Conservation (phyloP, 2,888 invertebrate species). For the Steinernema scapterisci region DNA sequence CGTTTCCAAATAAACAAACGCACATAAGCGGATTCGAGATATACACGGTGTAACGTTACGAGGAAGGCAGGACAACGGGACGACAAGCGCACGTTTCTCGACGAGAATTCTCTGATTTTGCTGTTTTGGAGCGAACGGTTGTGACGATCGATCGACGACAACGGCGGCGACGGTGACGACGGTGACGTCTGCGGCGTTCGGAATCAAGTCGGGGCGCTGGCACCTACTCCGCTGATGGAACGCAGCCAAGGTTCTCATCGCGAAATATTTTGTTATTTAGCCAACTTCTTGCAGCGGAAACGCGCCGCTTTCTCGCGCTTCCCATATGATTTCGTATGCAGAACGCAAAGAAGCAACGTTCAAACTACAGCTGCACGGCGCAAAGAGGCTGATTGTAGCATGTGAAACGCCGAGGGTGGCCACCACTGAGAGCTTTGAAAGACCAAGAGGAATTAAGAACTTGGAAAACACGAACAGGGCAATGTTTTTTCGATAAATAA, state of each 20-base stretch:
- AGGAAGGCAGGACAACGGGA: background rate
- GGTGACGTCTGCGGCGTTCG: background rate
- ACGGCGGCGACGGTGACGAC: background rate
- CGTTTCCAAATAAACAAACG: no score
- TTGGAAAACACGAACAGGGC: no score
- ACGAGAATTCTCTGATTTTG: constrained; percentile 10
- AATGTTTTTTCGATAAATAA: no score
- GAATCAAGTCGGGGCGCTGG: background rate
- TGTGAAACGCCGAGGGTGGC: no score
- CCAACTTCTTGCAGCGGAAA: constrained; percentile 16
- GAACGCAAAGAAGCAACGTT: no score
- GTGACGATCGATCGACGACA: constrained; percentile 14
- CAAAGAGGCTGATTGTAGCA: no score
- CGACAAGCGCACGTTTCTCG: constrained; percentile 8
- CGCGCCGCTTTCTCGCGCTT: constrained; percentile 18
- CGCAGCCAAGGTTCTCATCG: constrained; percentile 19
- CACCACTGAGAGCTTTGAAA: no score
- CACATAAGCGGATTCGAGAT: background rate
- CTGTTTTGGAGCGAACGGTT: constrained; percentile 2
- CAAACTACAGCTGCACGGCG: no score
- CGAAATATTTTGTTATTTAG: constrained; percentile 27
- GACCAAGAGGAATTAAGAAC: no score
- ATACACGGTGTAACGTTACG: no score
- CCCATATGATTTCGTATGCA: no score
- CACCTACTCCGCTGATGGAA: background rate